These are phyloP conservation scores for Gobio occitaniae DNA, from an alignment of 2,797 vertebrate genomes.

Conservation along the genomic window DNA sequence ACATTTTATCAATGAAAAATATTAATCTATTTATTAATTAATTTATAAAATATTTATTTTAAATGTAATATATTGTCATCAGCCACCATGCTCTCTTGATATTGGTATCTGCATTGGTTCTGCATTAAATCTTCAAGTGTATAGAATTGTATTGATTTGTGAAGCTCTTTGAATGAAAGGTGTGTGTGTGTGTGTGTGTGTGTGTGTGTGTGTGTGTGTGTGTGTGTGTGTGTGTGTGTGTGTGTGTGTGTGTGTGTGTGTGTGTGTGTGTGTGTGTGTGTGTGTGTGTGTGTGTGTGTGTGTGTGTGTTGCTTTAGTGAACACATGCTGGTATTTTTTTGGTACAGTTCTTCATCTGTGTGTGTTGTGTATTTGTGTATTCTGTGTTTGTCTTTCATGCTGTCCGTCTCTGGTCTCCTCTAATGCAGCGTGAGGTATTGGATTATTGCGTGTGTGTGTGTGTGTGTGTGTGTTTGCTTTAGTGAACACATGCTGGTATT, in stretches of 20 bases:
- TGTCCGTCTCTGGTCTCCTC: slow-evolving; percentile 22
- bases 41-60: background rate
- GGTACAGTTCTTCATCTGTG: slow-evolving; percentile 24
- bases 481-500: background rate
- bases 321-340: slow-evolving; percentile 6
- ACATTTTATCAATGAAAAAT: background rate
- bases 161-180: slow-evolving; percentile 1
- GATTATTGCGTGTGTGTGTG: background rate
- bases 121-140: background rate
- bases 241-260: background rate
- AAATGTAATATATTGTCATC: background rate
- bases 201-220: no score
- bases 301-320: slow-evolving; percentile 6
- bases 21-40: background rate
- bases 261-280: no score
- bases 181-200: background rate
- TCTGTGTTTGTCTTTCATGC: slow-evolving; percentile 37
- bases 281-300: background rate
- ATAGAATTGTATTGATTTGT: background rate
- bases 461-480: slow-evolving; percentile 43
- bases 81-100: background rate
- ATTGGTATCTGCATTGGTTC: background rate
- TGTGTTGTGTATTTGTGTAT: slow-evolving; percentile 13
- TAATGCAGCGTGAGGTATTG: slow-evolving; percentile 44
- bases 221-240: background rate